Percentiles rank a stretch among this genome's conserved stretches.
phyloP scores from a whole-genome alignment of 2,888 invertebrate genomes.

The Drosophila fulvimacula region DNA sequence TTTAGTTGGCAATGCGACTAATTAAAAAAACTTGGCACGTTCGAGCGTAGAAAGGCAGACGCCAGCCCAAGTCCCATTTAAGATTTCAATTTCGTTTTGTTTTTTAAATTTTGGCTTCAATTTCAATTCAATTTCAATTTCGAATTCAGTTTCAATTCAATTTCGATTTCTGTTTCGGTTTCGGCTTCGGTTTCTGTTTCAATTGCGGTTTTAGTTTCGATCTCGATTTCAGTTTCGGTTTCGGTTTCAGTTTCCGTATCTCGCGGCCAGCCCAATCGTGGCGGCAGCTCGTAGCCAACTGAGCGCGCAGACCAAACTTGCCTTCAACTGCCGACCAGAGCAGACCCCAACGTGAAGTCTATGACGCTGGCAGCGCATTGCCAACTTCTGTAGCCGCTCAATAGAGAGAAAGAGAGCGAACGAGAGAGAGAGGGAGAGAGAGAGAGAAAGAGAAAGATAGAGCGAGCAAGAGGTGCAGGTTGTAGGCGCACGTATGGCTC shows the following conservation, averaged over 20 bases:
- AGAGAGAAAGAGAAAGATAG: background rate
- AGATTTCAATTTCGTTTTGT: slow-evolving; percentile 41
- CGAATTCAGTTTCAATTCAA: slow-evolving; percentile 22
- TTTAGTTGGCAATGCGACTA: slow-evolving; percentile 16
- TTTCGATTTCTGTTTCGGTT: slow-evolving; percentile 40
- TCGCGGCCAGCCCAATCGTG: slow-evolving; percentile 72
- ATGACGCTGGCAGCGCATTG: slow-evolving; percentile 40
- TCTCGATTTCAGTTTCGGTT: slow-evolving; percentile 23
- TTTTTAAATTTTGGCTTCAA: slow-evolving; percentile 13
- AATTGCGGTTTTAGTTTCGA: no score
- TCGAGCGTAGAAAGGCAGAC: slow-evolving; percentile 47
- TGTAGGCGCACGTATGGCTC: background rate
- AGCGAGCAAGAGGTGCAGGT: slow-evolving; percentile 4
- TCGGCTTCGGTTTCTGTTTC: no score
- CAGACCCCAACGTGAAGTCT: slow-evolving; percentile 23
- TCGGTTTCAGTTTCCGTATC: slow-evolving; percentile 45
- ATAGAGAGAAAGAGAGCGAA: background rate
- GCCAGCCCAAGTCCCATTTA: slow-evolving; percentile 20
- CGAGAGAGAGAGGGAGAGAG: slow-evolving; percentile 1
- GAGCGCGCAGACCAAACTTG: slow-evolving; percentile 55
- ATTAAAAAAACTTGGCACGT: slow-evolving; percentile 64
- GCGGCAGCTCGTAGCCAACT: slow-evolving; percentile 74
- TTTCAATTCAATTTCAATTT: slow-evolving; percentile 40
- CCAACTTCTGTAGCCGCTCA: no score
- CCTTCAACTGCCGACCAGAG: slow-evolving; percentile 32